Evolutionary conservation across 2,888 invertebrate species (phyloP), one percentile per base, ranked within the genome.

Genomic region (Alsophila aescularia): DNA sequence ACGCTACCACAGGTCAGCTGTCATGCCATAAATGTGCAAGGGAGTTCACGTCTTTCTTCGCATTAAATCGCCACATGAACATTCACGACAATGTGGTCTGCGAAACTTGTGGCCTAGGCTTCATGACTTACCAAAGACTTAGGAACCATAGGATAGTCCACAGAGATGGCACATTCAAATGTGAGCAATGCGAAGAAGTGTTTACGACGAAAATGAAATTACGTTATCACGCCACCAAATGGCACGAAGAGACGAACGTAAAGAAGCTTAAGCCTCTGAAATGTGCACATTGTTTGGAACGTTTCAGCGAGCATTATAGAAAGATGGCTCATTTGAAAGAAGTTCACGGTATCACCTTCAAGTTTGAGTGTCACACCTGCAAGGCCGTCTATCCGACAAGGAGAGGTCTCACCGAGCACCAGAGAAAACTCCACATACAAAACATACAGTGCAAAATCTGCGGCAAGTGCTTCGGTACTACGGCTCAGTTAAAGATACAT

Each of bases 261-360:
- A 89, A 88, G 60, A 85, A 83, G 39, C 73, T 75, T 3, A 87
- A 83, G 31, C 89, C 86, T 0, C 54, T 87, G 9, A 90, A 89
- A 72, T 90, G 90, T 57, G 85, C 90, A 0, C 88, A 86, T 51
- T 90, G 90, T 34, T 75, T 87, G 49, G 88, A 90, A 62, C 67
- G 90, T 8, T 90, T 90, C 42, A 72, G 86, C 0, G 87, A 89
- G 54, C 88, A 90, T 52, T 90, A 90, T 37, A 76, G 77, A 1
- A 90, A 89, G 49, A 87, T 90, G 87, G 83, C 83, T 1, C 90
- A 90, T 58, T 62, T 90, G 52, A 87, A 80, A 60, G 83, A 85
- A 55, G 83, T 71, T 0, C 90, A 90, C 51, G 88, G 87, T 0
- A 88, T 89, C 4, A 68, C 80, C 0, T 87, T 86, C 21, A 83